A percentile compares a stretch with the other conserved stretches of the same genome.
Conservation (phyloP, 1,140 invertebrate genomes). For the Ylistrum balloti region DNA sequence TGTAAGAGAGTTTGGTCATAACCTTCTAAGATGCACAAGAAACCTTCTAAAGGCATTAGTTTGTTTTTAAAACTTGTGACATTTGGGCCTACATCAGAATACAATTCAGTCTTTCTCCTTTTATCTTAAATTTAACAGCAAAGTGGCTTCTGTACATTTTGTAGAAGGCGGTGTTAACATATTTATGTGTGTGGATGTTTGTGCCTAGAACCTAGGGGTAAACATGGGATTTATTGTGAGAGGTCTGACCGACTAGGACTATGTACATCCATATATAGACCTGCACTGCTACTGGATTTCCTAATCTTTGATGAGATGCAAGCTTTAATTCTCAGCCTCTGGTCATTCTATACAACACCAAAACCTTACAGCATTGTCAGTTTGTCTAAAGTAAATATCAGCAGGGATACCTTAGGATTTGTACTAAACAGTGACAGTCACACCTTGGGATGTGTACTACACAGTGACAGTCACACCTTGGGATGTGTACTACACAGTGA, state of each 20-base stretch:
- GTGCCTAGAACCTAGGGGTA: not conserved
- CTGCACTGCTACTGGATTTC: not conserved
- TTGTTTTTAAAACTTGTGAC: not conserved
- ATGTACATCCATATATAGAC: not conserved
- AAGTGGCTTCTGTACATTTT: not conserved
- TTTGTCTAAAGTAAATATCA: no score
- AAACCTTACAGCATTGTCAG: no score
- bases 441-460: not conserved
- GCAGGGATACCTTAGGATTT: not conserved
- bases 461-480: not conserved
- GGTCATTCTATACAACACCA: not conserved
- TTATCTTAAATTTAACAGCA: not conserved
- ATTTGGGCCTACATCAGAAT: not conserved
- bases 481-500: not conserved
- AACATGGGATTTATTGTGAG: constrained; percentile 30
- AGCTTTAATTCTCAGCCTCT: not conserved
- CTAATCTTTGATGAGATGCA: not conserved
- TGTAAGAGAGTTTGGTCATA: not conserved
- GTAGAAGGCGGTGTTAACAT: not conserved
- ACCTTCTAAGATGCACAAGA: not conserved
- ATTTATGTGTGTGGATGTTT: not conserved
- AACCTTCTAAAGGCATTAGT: not conserved
- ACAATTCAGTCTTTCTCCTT: not conserved
- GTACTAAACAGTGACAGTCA: not conserved
- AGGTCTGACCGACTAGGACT: not conserved